Evolutionary conservation across 1,140 invertebrate genomes (phyloP), one percentile per base, ranked within the genome.

Genomic region (Cryptotermes secundus): DNA sequence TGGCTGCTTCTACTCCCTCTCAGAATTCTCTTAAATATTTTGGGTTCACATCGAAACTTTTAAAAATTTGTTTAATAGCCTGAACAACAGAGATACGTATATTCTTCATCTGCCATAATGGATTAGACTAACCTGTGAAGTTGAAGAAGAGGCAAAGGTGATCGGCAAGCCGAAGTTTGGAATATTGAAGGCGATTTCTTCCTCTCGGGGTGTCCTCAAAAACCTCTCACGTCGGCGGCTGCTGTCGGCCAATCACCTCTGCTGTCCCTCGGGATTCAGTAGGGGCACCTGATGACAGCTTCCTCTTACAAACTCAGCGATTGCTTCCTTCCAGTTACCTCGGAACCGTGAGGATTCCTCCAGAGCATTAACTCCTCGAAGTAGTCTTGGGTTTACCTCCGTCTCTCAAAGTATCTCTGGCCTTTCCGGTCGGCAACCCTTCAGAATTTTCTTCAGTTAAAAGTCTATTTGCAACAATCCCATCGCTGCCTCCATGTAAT

Each of bases 11-110:
- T 38, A 83, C 65, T 65, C 7, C 65, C 19, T 82, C 45, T 2
- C 38, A 49, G 59, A 83, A 59, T 83, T 49, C 82, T 65, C 65
- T 6, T 38, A 83, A 31, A 81, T 59, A n/a, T 38, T 59, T 49
- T 9, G 49, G 34, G 19, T 79, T 83, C 24, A 42, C n/a, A 59
- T 83, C 38, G 31, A 83, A 83, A 10, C 7, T 38, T n/a, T n/a
- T 38, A 12, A 31, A 24, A 38, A 83, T 59, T 59, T 59, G 59
- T 59, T 83, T 83, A 59, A 83, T 34, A 9, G 82, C 82, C 80
- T 81, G 80, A 36, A n/a, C 80, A 2, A 81, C 80, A 38, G 80
- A 81, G 9, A 81, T n/a, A 24, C 6, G 38, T 26, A 38, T 9
- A 9, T 59, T 6, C 19, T 81, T 81, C 80, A n/a, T 81, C 80